Base-by-base conservation (phyloP, 1,140 invertebrate genomes). In the Agrypnia vestita region DNA sequence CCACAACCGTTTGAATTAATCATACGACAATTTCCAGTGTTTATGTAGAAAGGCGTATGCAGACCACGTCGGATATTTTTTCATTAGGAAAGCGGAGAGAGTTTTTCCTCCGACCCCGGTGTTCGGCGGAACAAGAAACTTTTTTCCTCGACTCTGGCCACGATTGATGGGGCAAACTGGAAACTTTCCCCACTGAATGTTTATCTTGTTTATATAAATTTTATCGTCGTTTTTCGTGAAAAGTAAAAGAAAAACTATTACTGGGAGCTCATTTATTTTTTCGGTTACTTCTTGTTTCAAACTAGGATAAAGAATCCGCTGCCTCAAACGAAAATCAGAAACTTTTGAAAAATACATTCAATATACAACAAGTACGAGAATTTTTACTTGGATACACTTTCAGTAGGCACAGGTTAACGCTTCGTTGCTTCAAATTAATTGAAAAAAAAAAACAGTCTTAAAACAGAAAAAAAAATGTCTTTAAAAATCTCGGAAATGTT, bases 201-300 rank as follows among this genome's bases (percentile, higher is more conserved):
- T 69, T 69, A 47, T 69, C 64, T 69, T 69, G 64, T 69, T 69
- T 69, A 69, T 69, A 69, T 69, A 69, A 69, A 69, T 69, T 69
- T 69, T 69, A 69, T 47, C 64, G 35, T 69, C 64, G 25, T 19
- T 69, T 69, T 46, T n/a, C 43, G 35, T 47, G 19, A 46, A 69
- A 69, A 69, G 64, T 69, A 69, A 69, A 69, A 69, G 64, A 69
- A 69, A 69, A 69, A 69, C 64, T 69, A 69, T 69, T 69, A 69
- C 64, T 69, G 3, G 64, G 64, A 69, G 64, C 64, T 69, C 64
- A 69, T 69, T 69, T 69, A 69, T 69, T 69, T 69, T 69, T 69
- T 69, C 44, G 19, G 43, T 69, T 47, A 69, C 64, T 69, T 69
- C 64, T 46, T 47, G 64, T 69, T 69, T 69, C 35, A 69, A 69